Base-by-base conservation (phyloP, 2,888 invertebrate species). In the Acanthosoma haemorrhoidale region DNA sequence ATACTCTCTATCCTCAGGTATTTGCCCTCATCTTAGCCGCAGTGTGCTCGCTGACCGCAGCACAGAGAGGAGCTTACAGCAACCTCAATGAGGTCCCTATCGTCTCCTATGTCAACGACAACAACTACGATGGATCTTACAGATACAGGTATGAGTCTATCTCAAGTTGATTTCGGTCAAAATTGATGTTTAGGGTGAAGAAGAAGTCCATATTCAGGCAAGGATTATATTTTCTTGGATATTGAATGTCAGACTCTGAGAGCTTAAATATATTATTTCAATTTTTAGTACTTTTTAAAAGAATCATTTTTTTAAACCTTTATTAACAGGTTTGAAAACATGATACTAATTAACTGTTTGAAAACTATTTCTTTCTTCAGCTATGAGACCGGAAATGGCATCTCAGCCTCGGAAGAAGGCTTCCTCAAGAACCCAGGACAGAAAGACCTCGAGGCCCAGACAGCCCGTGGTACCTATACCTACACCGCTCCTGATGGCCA, bases 321-420 rank as follows among this genome's bases (percentile, higher is more conserved):
- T n/a, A n/a, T n/a, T n/a, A n/a, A n/a, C n/a, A n/a, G n/a, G n/a
- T n/a, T n/a, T n/a, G n/a, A n/a, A n/a, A n/a, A n/a, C n/a, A n/a
- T n/a, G n/a, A n/a, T n/a, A n/a, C n/a, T n/a, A n/a, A n/a, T n/a
- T n/a, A n/a, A n/a, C n/a, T n/a, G n/a, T n/a, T n/a, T n/a, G n/a
- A n/a, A n/a, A n/a, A n/a, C n/a, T n/a, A n/a, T n/a, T n/a, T n/a
- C n/a, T 0, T 15, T 39, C 38, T 78, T 71, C 77, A 87, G 87
- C 75, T 90, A 88, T 76, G 89, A 90, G 79, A 88, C 89, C 60
- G 89, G 86, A 32, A 90, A 90, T 76, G 90, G 90, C 6, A 90
- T 90, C 74, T 82, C 83, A 8, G 89, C 85, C 0, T 85, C 88
- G 75, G 89, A 90, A 77, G 83, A 84, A 74, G 90, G 90, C 5